Evolutionary conservation across 2,888 invertebrate genomes (phyloP), one percentile per base, ranked within the genome.

Genomic region (Hermaeophaga mercurialis): DNA sequence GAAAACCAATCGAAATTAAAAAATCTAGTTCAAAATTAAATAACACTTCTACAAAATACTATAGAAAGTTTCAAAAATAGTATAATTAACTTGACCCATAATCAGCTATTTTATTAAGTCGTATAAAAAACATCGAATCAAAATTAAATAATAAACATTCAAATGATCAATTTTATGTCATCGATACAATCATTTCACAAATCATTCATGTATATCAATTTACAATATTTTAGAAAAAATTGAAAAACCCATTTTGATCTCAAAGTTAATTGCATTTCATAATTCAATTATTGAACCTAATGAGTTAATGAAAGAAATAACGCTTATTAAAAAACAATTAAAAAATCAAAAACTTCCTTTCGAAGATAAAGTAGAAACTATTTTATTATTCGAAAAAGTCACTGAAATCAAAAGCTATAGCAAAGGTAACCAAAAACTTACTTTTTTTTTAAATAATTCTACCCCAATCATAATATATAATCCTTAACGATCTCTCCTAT

Each of bases 301-400:
- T 8, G 36, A 36, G 12, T 12, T 36, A 11, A 11, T 36, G 12
- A n/a, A 49, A 8, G 54, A 58, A 58, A 48, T 58, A 14, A 11
- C 18, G 43, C 19, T 41, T 8, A 58, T n/a, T n/a, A n/a, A n/a
- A n/a, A n/a, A n/a, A n/a, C n/a, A n/a, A n/a, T n/a, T n/a, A n/a
- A n/a, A n/a, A 58, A 12, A 45, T n/a, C 36, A 47, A 39, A 58
- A 36, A 54, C 22, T 52, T 28, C 54, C 56, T 14, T 59, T 56
- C 31, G 48, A 59, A 53, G 43, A 53, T 4, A 59, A 22, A n/a
- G 22, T 34, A 31, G 50, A 50, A 54, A 59, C 56, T 31, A 38
- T 62, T 1, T 46, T 59, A 36, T 14, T 54, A n/a, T 59, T 59
- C 12, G 57, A 59, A 59, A 59, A 56, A 43, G 46, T 52, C 11